Conservation (phyloP, 2,797 vertebrate species). For the Gallinago solitaria region DNA sequence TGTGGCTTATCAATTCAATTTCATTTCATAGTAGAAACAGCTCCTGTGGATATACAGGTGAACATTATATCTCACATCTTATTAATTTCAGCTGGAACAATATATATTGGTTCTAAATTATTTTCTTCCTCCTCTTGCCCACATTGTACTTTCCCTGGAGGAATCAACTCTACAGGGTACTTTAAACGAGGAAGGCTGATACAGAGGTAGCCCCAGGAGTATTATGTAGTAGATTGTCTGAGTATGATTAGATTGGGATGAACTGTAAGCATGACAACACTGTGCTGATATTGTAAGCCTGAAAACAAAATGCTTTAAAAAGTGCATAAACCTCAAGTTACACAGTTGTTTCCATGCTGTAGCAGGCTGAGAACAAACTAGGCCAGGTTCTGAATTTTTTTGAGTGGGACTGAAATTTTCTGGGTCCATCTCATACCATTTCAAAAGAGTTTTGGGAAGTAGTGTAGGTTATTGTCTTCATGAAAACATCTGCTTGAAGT, state of each 20-base stretch:
- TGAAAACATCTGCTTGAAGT: not conserved
- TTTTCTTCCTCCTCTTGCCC: not conserved
- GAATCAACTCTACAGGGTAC: not conserved
- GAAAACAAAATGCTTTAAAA: not conserved
- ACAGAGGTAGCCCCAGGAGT: not conserved
- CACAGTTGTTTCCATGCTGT: not conserved
- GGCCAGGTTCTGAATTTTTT: not conserved
- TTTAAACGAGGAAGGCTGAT: slow-evolving; percentile 10
- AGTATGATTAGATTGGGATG: not conserved
- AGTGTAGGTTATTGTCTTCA: not conserved
- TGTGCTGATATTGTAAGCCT: not conserved
- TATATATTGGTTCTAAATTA: not conserved
- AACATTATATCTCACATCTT: slow-evolving; percentile 14
- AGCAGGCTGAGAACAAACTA: not conserved
- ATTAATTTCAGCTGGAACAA: slow-evolving; percentile 35
- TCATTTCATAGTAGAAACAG: not conserved
- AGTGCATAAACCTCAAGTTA: not conserved
- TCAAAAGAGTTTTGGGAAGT: not conserved
- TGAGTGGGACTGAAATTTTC: not conserved
- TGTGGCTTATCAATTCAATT: not conserved
- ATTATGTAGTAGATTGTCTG: not conserved
- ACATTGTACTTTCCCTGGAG: not conserved
- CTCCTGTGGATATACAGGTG: not conserved
- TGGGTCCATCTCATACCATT: not conserved
- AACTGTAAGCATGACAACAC: not conserved